phyloP scores from a whole-genome alignment of 2,797 vertebrate genomes.

The Calcarius lapponicus region DNA sequence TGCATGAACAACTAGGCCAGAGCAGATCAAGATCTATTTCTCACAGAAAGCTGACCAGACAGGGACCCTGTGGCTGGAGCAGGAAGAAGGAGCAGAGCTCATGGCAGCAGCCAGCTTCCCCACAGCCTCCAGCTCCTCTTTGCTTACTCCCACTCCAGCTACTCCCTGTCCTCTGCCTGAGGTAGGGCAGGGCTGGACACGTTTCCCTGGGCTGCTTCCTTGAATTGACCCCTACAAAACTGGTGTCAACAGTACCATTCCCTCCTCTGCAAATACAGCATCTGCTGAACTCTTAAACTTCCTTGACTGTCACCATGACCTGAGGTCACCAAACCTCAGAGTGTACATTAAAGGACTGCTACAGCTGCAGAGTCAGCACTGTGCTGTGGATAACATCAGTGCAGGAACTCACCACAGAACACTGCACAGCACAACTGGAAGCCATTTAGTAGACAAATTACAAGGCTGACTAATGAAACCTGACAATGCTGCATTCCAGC shows the following conservation, averaged over 20 bases:
- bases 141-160: background rate
- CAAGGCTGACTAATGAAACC: slow-evolving; percentile 40
- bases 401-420: background rate
- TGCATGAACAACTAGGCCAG: background rate
- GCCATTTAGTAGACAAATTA: background rate
- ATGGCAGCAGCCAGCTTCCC: background rate
- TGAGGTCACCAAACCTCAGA: background rate
- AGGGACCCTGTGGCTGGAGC: background rate
- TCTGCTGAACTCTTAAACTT: slow-evolving; percentile 23
- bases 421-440: slow-evolving; percentile 27
- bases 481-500: slow-evolving; percentile 20
- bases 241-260: background rate
- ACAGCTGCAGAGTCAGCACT: slow-evolving; percentile 51
- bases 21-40: background rate
- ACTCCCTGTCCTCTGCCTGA: background rate
- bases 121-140: background rate
- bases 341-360: background rate
- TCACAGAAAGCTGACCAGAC: background rate
- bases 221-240: background rate
- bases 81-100: background rate
- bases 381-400: slow-evolving; percentile 20
- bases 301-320: background rate
- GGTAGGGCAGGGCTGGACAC: background rate
- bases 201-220: background rate
- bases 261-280: background rate